Conservation (phyloP, 2,888 invertebrate species). For the Enchytraeus crypticus region DNA sequence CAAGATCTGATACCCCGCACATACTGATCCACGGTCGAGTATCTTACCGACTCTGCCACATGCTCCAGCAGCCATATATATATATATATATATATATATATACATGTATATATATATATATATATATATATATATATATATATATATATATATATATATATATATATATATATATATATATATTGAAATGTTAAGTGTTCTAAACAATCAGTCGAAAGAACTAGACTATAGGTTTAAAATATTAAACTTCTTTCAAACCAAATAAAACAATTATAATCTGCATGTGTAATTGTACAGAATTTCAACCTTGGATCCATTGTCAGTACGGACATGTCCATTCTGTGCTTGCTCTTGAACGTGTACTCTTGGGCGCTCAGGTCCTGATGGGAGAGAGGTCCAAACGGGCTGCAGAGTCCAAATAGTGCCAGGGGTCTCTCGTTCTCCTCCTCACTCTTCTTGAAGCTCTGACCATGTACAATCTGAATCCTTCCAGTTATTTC, state of each 20-base stretch:
- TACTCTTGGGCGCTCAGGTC: slow-evolving; percentile 97
- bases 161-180: too few species aligned
- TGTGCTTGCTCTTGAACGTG: slow-evolving; percentile 99
- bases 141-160: background rate
- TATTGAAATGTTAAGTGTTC: too few species aligned
- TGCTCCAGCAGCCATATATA: too few species aligned
- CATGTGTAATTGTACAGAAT: slow-evolving; percentile 1
- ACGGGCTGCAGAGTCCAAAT: slow-evolving; percentile 96
- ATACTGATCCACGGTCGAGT: too few species aligned
- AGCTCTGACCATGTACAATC: slow-evolving; percentile 96
- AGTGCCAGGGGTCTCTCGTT: slow-evolving; percentile 73
- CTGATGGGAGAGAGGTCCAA: slow-evolving; percentile 90
- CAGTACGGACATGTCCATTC: slow-evolving; percentile 86
- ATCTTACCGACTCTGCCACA: too few species aligned
- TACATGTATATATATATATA: background rate
- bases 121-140: background rate
- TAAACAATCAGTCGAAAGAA: too few species aligned
- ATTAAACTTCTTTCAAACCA: too few species aligned
- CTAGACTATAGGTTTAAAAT: too few species aligned
- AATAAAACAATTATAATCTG: too few species aligned
- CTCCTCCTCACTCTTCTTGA: slow-evolving; percentile 89
- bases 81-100: too few species aligned
- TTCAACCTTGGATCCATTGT: slow-evolving; percentile 80
- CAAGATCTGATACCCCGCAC: too few species aligned
- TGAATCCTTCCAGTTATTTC: slow-evolving; percentile 60